Conservation (phyloP, 2,113 vertebrate genomes). For the Azemiops feae region DNA sequence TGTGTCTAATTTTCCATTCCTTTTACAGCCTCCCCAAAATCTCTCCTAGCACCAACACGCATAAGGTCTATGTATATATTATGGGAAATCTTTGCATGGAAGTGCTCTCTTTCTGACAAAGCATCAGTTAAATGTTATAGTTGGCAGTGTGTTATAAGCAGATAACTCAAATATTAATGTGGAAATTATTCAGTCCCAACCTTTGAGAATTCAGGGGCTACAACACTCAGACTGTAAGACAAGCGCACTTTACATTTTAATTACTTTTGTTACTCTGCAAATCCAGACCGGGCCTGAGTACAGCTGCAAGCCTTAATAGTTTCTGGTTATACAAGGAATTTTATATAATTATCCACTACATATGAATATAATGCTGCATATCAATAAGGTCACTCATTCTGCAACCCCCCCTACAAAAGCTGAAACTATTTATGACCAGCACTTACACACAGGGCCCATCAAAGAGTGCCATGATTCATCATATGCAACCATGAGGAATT, state of each 20-base stretch:
- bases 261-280: background rate
- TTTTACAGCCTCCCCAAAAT: background rate
- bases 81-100: background rate
- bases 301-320: background rate
- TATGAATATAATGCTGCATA: background rate
- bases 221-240: background rate
- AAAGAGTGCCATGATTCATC: background rate
- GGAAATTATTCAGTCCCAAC: background rate
- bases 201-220: background rate
- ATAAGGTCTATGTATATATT: background rate
- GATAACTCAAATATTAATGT: background rate
- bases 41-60: background rate
- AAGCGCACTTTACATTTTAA: background rate
- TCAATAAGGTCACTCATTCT: background rate
- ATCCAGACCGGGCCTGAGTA: background rate
- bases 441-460: background rate
- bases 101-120: background rate
- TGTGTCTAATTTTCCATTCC: background rate
- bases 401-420: background rate
- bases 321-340: background rate
- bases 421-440: background rate
- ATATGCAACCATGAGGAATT: background rate
- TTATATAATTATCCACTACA: no score
- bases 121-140: background rate
- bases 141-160: background rate